Evolutionary conservation across 1,140 invertebrate species (phyloP).

Genomic region (Bacillus rossius): DNA sequence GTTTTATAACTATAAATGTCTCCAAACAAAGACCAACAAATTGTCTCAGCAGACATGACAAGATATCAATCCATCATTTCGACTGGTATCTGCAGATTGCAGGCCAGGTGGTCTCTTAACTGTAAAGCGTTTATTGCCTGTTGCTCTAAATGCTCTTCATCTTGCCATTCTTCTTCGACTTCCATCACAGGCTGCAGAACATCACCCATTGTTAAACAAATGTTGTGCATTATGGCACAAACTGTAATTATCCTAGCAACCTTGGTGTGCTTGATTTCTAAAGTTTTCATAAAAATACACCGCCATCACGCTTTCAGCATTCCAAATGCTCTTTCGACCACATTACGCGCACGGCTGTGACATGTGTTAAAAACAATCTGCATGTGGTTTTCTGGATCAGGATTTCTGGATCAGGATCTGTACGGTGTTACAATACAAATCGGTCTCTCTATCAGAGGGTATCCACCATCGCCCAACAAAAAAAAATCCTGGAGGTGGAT

Average conservation of each 20-base stretch:
- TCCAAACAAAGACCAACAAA: too few relatives aligned
- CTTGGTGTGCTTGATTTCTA: conserved; percentile 1
- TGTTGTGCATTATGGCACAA: conserved; percentile 14
- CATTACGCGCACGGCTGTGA: background rate
- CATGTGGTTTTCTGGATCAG: background rate
- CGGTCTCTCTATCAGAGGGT: background rate
- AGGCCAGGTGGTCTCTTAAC: too few relatives aligned
- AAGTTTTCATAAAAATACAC: background rate
- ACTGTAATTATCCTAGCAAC: background rate
- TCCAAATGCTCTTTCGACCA: conserved; percentile 9
- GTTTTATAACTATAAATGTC: too few relatives aligned
- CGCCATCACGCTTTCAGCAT: conserved; percentile 12
- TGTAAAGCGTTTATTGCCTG: too few relatives aligned
- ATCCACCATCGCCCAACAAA: conserved; percentile 7
- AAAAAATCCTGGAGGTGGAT: conserved; percentile 4
- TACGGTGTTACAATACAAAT: conserved; percentile 1
- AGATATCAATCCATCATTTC: too few relatives aligned
- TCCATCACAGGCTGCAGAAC: background rate
- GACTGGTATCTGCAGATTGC: too few relatives aligned
- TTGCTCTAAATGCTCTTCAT: too few relatives aligned
- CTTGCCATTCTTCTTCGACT: too few relatives aligned
- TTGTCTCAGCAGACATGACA: too few relatives aligned
- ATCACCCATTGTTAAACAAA: background rate
- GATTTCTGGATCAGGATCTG: background rate
- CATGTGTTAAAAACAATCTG: background rate